These are phyloP conservation scores for Tupiocoris notatus DNA, from an alignment of 2,888 invertebrate species.

Conservation along the genomic window DNA sequence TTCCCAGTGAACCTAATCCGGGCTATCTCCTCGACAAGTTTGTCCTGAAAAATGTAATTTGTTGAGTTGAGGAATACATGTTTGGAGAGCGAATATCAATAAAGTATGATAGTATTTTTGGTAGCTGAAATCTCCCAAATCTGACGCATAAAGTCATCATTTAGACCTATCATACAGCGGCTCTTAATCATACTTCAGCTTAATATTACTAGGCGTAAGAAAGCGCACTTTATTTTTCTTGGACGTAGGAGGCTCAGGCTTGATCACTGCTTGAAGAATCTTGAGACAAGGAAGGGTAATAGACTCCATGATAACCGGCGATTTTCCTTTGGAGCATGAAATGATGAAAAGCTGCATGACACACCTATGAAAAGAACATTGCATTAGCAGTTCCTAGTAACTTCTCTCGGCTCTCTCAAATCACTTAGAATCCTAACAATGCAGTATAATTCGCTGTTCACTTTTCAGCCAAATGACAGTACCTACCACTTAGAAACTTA, in stretches of 20 bases:
- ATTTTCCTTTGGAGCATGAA: conserved; percentile 72
- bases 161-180: too few relatives aligned
- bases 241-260: conserved; percentile 61
- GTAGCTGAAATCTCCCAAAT: too few relatives aligned
- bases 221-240: conserved; percentile 59
- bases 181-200: too few relatives aligned
- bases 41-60: conserved; percentile 55
- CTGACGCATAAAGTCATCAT: too few relatives aligned
- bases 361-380: conserved; percentile 55
- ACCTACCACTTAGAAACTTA: conserved; percentile 44
- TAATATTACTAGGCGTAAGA: too few relatives aligned
- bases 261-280: conserved; percentile 81
- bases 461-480: too few relatives aligned
- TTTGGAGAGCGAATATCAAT: too few relatives aligned
- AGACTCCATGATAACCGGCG: conserved; percentile 84
- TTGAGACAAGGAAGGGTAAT: conserved; percentile 90
- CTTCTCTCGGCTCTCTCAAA: too few relatives aligned
- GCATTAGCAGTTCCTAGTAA: not conserved
- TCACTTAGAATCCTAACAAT: too few relatives aligned
- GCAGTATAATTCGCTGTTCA: too few relatives aligned
- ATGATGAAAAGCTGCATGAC: conserved; percentile 84
- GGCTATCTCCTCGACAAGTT: conserved; percentile 58
- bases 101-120: too few relatives aligned
- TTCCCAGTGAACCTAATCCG: conserved; percentile 61
- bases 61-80: too few relatives aligned